Evolutionary conservation across 2,797 vertebrate species (phyloP), one percentile per base, ranked within the genome.

Genomic region (Discoglossus pictus): DNA sequence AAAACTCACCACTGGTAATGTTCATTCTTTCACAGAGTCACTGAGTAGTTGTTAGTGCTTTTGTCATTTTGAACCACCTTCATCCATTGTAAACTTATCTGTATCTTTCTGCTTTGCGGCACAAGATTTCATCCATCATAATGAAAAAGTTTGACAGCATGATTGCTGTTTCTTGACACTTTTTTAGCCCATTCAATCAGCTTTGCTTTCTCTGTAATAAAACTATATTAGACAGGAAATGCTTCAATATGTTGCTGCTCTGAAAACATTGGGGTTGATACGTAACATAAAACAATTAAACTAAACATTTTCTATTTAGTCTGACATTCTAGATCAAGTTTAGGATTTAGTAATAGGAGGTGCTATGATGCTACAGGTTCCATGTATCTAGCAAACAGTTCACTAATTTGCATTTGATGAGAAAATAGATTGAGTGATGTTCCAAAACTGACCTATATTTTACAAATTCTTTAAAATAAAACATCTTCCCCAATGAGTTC

Each of bases 1-100:
- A 63, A 56, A 63, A 56, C 2, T 44, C 21, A 25, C 39, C 16
- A 47, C 44, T 48, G 68, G 68, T 71, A 64, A 71, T 46, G 43
- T 35, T 48, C 46, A 24, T 25, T 65, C n/a, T 23, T 53, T 35
- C 15, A 61, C 40, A 48, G 15, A 24, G 21, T 35, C 15, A 61
- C 40, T 38, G 15, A 24, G 21, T 25, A 34, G 47, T 25, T 13
- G 24, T 2, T 61, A 61, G 48, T 23, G 36, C 53, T 46, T 36
- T 61, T 23, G 39, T 39, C 27, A 36, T 25, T n/a, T n/a, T 52
- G 46, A 46, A 43, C 46, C 23, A 7, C 9, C 17, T 16, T 42
- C 38, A 34, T 24, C 16, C 50, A 43, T 54, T 43, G 7, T 50
- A 25, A 24, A 20, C 36, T 39, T 9, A 47, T 12, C 39, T 23